Conservation (phyloP, 2,797 vertebrate genomes). For the Rhodeus uyekii region DNA sequence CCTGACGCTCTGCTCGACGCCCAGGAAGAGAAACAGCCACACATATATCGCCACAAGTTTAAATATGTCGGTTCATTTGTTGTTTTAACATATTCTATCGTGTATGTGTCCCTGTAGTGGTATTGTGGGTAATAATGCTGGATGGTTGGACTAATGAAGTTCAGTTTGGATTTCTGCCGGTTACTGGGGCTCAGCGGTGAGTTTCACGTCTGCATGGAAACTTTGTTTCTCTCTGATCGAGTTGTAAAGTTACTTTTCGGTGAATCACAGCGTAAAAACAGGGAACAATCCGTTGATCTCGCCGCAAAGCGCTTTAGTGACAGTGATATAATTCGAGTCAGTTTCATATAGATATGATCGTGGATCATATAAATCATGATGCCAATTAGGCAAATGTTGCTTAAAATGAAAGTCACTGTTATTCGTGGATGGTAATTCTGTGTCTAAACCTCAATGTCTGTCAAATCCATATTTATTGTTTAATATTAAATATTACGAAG, state of each 20-base stretch:
- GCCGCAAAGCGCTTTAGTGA: background rate
- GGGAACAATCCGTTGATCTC: background rate
- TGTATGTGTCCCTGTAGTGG: conserved; percentile 26
- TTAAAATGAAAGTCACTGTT: background rate
- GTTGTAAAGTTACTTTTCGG: conserved; percentile 25
- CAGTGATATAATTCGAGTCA: background rate
- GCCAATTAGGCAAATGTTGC: background rate
- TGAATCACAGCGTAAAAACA: background rate
- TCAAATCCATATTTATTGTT: background rate
- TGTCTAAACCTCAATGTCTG: background rate
- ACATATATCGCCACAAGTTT: conserved; percentile 68
- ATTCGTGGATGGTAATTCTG: background rate
- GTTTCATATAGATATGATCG: background rate
- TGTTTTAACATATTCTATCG: conserved; percentile 44
- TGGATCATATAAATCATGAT: background rate
- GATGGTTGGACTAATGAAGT: conserved; percentile 82
- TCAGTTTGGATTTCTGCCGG: conserved; percentile 80
- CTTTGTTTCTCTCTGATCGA: conserved; percentile 50
- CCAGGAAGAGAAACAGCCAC: conserved; percentile 75
- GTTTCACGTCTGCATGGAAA: conserved; percentile 45
- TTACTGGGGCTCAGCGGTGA: conserved; percentile 80
- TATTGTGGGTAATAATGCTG: conserved; percentile 73
- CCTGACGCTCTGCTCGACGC: conserved; percentile 63
- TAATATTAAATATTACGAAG: background rate
- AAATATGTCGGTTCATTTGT: conserved; percentile 40